Evolutionary conservation across 2,797 vertebrate genomes (phyloP).

Genomic region (Choloepus didactylus): DNA sequence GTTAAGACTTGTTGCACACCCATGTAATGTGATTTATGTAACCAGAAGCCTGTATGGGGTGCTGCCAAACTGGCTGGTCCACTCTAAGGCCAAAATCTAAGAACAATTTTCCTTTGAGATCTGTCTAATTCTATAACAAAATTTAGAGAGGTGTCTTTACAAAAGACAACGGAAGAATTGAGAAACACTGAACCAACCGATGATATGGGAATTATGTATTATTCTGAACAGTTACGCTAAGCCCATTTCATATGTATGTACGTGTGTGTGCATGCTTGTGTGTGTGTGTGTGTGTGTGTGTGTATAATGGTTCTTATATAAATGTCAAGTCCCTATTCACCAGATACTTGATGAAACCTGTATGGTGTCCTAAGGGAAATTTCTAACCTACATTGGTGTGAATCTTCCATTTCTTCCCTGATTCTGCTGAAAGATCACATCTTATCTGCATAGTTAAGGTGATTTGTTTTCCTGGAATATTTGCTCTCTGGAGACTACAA

Average conservation of each 20-base stretch:
- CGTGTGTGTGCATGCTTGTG: not conserved
- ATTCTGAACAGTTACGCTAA: not conserved
- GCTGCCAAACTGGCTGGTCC: not conserved
- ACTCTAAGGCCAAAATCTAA: not conserved
- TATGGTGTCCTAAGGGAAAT: not conserved
- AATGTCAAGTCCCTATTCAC: not conserved
- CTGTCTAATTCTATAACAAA: not conserved
- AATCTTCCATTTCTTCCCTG: not conserved
- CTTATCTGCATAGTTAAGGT: not conserved
- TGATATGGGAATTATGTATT: not conserved
- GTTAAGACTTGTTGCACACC: too few relatives aligned
- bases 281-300: too few relatives aligned
- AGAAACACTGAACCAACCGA: not conserved
- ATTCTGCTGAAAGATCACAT: not conserved
- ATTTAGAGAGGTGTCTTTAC: not conserved
- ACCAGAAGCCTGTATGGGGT: not conserved
- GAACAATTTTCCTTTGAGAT: not conserved
- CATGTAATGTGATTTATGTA: not conserved
- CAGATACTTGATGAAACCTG: not conserved
- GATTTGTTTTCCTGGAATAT: not conserved
- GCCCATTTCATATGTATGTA: not conserved
- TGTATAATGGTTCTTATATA: not conserved
- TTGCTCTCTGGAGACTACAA: not conserved
- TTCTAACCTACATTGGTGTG: not conserved
- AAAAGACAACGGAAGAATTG: not conserved